Evolutionary conservation across 1,140 invertebrate genomes (phyloP).

Genomic region (Coenobita brevimanus): DNA sequence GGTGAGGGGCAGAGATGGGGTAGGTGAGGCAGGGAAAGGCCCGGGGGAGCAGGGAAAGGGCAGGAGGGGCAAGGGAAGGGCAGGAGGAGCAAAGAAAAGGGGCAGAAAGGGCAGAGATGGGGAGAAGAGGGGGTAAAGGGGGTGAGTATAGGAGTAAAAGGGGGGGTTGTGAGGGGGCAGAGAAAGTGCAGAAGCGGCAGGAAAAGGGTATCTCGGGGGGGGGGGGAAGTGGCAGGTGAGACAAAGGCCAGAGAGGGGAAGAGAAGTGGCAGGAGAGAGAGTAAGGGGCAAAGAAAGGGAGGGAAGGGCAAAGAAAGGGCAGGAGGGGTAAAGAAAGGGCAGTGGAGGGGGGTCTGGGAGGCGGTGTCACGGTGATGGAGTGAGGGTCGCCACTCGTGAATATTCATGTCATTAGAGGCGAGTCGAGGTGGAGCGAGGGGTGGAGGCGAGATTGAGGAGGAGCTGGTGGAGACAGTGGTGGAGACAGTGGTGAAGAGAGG

Average conservation of each 20-base stretch:
- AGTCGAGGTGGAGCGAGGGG: not conserved
- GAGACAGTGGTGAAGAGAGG: not conserved
- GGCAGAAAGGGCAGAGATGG: not conserved
- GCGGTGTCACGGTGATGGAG: too few relatives aligned
- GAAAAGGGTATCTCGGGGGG: not conserved
- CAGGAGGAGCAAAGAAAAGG: too few relatives aligned
- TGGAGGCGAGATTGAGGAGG: not conserved
- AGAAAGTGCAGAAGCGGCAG: not conserved
- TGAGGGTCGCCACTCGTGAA: too few relatives aligned
- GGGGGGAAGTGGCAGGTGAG: not conserved
- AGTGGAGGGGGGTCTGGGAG: not conserved
- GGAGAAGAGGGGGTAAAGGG: not conserved
- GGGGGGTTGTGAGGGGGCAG: not conserved
- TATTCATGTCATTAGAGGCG: too few relatives aligned
- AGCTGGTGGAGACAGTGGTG: not conserved
- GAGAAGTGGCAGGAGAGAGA: not conserved
- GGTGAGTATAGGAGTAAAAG: not conserved
- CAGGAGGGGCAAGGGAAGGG: not conserved
- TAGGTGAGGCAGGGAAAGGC: too few relatives aligned
- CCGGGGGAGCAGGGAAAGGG: too few relatives aligned
- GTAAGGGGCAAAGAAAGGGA: not conserved
- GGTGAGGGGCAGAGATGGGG: too few relatives aligned
- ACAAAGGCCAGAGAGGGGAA: not conserved
- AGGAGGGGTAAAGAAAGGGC: not conserved
- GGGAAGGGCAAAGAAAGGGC: not conserved